phyloP scores from a whole-genome alignment of 1,140 invertebrate genomes.

The Danaus plexippus region DNA sequence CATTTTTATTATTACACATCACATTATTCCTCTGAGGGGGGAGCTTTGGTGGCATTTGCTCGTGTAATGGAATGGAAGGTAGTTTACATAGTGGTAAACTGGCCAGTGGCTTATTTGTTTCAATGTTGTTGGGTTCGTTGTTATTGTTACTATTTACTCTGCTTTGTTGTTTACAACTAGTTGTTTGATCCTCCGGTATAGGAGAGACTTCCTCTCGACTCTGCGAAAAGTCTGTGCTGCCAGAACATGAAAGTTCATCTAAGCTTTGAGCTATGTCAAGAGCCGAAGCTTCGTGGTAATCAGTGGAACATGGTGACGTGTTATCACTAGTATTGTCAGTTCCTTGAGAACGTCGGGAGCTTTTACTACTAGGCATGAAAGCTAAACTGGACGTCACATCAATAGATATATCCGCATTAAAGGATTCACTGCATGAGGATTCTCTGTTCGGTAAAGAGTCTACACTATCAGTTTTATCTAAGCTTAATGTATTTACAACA shows the following conservation, averaged over 20 bases:
- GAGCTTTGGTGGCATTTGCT: slow-evolving; percentile 32
- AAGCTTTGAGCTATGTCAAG: slow-evolving; percentile 60
- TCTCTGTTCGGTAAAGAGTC: slow-evolving; percentile 37
- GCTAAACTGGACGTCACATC: slow-evolving; percentile 64
- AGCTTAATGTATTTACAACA: slow-evolving; percentile 6
- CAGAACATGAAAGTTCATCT: slow-evolving; percentile 55
- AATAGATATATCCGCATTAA: slow-evolving; percentile 58
- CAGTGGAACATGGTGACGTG: slow-evolving; percentile 60
- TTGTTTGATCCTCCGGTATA: slow-evolving; percentile 23
- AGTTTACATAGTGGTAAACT: slow-evolving; percentile 44
- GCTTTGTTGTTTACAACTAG: slow-evolving; percentile 23
- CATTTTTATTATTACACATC: slow-evolving; percentile 15
- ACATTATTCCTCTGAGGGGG: slow-evolving; percentile 28
- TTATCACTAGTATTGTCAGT: slow-evolving; percentile 59
- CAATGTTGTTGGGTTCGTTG: slow-evolving; percentile 24
- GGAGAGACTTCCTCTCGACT: slow-evolving; percentile 58
- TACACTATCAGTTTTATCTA: slow-evolving; percentile 33
- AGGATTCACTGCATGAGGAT: slow-evolving; percentile 48
- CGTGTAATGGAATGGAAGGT: slow-evolving; percentile 47
- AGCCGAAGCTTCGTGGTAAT: slow-evolving; percentile 64
- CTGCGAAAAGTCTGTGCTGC: slow-evolving; percentile 60
- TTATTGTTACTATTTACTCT: slow-evolving; percentile 29
- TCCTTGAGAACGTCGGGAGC: slow-evolving; percentile 39
- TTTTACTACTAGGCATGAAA: slow-evolving; percentile 58
- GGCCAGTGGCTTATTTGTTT: slow-evolving; percentile 23